Evolutionary conservation across 2,113 vertebrate species (phyloP), one percentile per base, ranked within the genome.

Genomic region (Ariopsis seemanni): DNA sequence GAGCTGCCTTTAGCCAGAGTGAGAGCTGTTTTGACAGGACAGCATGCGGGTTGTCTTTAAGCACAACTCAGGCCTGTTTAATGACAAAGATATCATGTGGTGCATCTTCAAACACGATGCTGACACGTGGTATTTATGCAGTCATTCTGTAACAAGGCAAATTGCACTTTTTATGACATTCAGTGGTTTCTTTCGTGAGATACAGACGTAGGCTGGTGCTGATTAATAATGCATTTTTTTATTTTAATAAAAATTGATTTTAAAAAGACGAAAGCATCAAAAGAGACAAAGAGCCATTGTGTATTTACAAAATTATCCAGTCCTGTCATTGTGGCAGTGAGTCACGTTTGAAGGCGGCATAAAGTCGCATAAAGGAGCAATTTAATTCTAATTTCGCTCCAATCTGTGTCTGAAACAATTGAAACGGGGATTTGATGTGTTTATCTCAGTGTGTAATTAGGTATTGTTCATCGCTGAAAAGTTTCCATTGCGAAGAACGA

Each of bases 31-130:
- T 91, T 96, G 95, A 96, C 95, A 96, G 91, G 89, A 89, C 63
- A 82, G 89, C 89, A 87, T 90, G 91, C 90, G 86, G 91, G 91
- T 93, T 94, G 93, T 95, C 94, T 94, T 93, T 91, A 91, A 90
- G 91, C 92, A 84, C 92, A 93, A 95, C 94, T 95, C 92, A 93
- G 93, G 92, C 94, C 94, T 93, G 93, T 93, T 93, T 85, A 93
- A 94, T 92, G 95, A 96, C 95, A 96, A 96, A 96, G 95, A 96
- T 96, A 96, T 96, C 95, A 96, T 96, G 95, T 93, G 91, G 95
- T 89, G 95, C 95, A 93, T 95, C 94, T 96, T 96, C 94, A 96
- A 95, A 96, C 95, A 95, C 92, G 94, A 93, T 90, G 91, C 91
- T 96, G 95, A 95, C 95, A 96, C 93, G 95, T 95, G 92, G 94